Base-by-base conservation (phyloP, 1,140 invertebrate genomes). In the Lasioglossum albipes region DNA sequence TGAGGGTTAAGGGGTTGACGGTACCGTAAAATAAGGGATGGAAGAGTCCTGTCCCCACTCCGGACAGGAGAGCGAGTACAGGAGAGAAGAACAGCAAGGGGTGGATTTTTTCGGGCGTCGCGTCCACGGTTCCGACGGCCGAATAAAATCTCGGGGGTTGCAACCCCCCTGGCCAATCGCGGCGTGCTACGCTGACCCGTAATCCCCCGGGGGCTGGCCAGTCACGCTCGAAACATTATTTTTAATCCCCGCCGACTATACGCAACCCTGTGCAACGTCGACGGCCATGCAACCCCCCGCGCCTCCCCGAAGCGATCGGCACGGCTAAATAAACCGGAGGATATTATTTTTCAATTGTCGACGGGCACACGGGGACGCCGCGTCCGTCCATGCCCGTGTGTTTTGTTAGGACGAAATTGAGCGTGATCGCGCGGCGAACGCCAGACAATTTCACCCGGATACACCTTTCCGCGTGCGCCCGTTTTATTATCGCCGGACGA, bases 331-430 rank as follows among this genome's bases (percentile, higher is more conserved):
- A 59, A 59, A 59, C 57, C 18, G 18, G 57, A 59, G 57, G 57
- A 59, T 59, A 59, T 59, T 59, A 59, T 59, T 59, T 59, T 59
- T 59, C 57, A 59, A 59, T 59, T 59, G 57, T 59, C 57, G 57
- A 59, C 57, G 57, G 57, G 57, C 57, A 57, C 52, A 16, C 52
- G 18, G 52, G 18, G 16, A 16, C 13, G 16, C 18, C 13, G 20
- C 57, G 57, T n/a, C 57, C 57, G n/a, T 7, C 57, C 20, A 20
- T n/a, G 57, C 16, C 57, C 57, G 57, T 9, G 57, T 59, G 57
- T 59, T 59, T 59, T 59, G 57, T 59, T 59, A 59, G 57, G 57
- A 59, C 57, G 57, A 59, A 59, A 59, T 59, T 59, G 57, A 59
- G 57, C 57, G 57, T 59, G 57, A 59, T 59, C 57, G 57, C n/a